Conservation (phyloP, 2,797 vertebrate genomes). For the Typhlichthys subterraneus region DNA sequence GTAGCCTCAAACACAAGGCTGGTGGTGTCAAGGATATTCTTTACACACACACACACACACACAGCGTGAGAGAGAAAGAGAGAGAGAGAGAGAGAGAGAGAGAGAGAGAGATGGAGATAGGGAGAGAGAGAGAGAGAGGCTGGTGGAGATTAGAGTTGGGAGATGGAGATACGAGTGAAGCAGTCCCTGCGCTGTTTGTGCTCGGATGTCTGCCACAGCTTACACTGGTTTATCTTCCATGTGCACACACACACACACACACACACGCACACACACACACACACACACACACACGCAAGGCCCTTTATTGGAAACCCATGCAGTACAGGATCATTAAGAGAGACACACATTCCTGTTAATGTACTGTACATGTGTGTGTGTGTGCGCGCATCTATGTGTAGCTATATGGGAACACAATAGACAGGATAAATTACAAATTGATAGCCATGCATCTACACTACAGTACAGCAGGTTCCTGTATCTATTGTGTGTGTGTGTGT, state of each 20-base stretch:
- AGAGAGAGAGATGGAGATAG: conserved; percentile 27
- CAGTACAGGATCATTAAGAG: neutral
- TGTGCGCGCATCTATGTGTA: conserved; percentile 6
- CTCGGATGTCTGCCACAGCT: conserved; percentile 61
- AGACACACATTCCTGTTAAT: conserved; percentile 14
- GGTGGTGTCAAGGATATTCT: conserved; percentile 49
- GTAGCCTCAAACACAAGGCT: conserved; percentile 57
- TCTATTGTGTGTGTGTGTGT: conserved; percentile 5
- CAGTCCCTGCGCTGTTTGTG: conserved; percentile 63
- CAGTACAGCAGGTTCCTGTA: neutral
- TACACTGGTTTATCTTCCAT: conserved; percentile 50
- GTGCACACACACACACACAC: conserved; percentile 13
- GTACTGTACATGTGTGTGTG: conserved; percentile 23
- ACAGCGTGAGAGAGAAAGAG: conserved; percentile 31
- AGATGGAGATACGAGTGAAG: conserved; percentile 48
- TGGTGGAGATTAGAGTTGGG: conserved; percentile 52
- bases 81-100: conserved; percentile 33
- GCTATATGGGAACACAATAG: neutral
- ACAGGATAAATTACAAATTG: neutral
- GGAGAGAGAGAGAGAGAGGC: conserved; percentile 44
- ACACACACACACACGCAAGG: neutral
- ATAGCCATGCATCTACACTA: neutral
- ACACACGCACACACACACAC: neutral
- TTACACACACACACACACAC: conserved; percentile 39
- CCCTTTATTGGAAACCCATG: neutral